Base-by-base conservation (phyloP, 2,888 invertebrate genomes). In the Drosophila helvetica region DNA sequence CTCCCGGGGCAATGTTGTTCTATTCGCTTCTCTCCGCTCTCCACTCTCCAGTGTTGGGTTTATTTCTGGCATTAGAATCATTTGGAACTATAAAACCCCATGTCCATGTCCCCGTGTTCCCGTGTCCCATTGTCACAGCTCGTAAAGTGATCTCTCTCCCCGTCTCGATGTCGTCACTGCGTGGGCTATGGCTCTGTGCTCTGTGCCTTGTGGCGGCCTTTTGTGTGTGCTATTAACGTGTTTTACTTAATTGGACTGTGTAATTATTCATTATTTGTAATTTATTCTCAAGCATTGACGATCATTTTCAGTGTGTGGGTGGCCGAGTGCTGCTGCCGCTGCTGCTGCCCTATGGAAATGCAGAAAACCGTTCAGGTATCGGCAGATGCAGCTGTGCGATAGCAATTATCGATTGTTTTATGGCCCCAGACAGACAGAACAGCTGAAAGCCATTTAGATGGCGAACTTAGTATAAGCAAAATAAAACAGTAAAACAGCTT, bases 231-330 rank as follows among this genome's bases (percentile, higher is more conserved):
- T 53, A 58, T 59, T 60, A 61, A 61, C 46, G 65, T 67, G 68
- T 75, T 69, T 79, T 65, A 63, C 66, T 69, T 73, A 79, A 71
- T 79, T 74, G 66, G 59, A 45, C 55, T 62, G 55, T 81, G 71
- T 80, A 80, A 80, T 83, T 83, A 80, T 83, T 74, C 69, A 80
- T 80, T 78, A 51, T 3, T 45, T 55, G 54, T 56, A 67, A 47
- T 65, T 56, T 65, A 47, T 30, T 70, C 10, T 8, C 54, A 57
- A 64, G 78, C 72, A 67, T 62, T 69, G 18, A 54, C 12, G 47
- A 1, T 52, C 30, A 48, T 9, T 45, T 43, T 47, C 4, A 17
- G 33, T 18, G 71, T 69, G 80, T 71, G 74, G 70, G 78, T 47
- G 63, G 22, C 38, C 10, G 30, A 27, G 30, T 30, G 30, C 2